Percentiles rank a stretch among this genome's conserved stretches.
Evolutionary conservation across 2,888 invertebrate genomes (phyloP).

Genomic region (Cephus runcator): DNA sequence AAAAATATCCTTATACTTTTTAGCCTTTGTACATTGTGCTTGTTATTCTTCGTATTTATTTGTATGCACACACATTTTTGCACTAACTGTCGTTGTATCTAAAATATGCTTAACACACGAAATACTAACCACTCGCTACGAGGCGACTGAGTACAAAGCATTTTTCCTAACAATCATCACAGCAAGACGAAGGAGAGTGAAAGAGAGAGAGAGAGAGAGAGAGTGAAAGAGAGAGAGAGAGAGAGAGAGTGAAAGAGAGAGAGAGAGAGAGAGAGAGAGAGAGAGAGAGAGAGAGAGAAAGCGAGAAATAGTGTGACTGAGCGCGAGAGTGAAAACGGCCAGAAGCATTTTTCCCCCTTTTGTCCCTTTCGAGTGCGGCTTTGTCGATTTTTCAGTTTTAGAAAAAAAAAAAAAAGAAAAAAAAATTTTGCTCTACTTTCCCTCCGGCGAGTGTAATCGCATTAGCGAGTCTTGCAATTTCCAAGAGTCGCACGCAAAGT

Average conservation of each 20-base stretch:
- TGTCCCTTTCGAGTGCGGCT: no score
- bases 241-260: slow-evolving; percentile 4
- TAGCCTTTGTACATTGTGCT: slow-evolving; percentile 61
- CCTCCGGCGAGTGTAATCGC: no score
- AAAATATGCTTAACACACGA: slow-evolving; percentile 26
- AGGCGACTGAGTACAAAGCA: slow-evolving; percentile 59
- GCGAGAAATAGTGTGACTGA: slow-evolving; percentile 2
- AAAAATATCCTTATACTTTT: slow-evolving; percentile 41
- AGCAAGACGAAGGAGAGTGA: slow-evolving; percentile 27
- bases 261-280: no score
- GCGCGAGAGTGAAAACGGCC: neutral
- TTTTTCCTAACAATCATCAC: slow-evolving; percentile 40
- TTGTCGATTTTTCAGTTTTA: no score
- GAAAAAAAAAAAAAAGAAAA: no score
- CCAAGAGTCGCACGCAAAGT: no score
- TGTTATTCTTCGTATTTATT: slow-evolving; percentile 61
- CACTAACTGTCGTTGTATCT: slow-evolving; percentile 40
- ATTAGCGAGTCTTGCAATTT: no score
- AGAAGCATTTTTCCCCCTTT: neutral
- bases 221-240: slow-evolving; percentile 10
- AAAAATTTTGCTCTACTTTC: no score
- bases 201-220: slow-evolving; percentile 11
- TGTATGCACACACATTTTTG: slow-evolving; percentile 36
- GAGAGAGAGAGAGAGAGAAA: slow-evolving; percentile 9
- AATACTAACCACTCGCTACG: slow-evolving; percentile 44